Evolutionary conservation across 2,113 vertebrate genomes (phyloP).

Genomic region (Scolopax mira): DNA sequence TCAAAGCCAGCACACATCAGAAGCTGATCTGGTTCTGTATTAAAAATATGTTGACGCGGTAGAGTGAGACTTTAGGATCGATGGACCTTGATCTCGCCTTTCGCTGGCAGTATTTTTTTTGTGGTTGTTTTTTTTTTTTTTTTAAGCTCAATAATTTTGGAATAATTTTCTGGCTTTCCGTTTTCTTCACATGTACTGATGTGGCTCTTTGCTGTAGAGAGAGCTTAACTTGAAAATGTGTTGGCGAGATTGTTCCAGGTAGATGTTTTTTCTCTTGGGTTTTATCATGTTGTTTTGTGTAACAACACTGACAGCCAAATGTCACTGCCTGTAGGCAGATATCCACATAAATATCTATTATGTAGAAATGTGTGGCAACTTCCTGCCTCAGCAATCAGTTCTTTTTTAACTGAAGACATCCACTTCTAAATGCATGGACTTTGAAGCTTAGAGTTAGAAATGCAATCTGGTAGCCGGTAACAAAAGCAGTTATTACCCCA

Average conservation of each 20-base stretch:
- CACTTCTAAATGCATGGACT: neutral
- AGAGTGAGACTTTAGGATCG: neutral
- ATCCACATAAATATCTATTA: neutral
- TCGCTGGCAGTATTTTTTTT: neutral
- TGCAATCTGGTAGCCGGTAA: neutral
- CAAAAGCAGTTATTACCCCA: neutral
- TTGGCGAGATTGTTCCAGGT: neutral
- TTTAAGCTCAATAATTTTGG: neutral
- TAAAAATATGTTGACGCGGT: neutral
- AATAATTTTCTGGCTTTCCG: neutral
- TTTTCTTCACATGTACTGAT: neutral
- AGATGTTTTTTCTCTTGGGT: neutral
- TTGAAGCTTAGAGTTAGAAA: neutral
- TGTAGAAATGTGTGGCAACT: neutral
- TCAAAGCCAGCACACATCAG: neutral
- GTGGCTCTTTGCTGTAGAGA: neutral
- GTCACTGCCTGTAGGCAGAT: neutral
- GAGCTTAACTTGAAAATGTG: neutral
- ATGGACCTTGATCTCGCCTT: neutral
- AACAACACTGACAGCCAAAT: neutral
- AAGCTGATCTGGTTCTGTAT: neutral
- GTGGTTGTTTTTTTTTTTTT: neutral
- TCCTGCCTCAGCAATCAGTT: neutral
- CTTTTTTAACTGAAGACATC: neutral
- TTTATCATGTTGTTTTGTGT: neutral